Conservation (phyloP, 2,113 vertebrate genomes). For the Hypomesus transpacificus region DNA sequence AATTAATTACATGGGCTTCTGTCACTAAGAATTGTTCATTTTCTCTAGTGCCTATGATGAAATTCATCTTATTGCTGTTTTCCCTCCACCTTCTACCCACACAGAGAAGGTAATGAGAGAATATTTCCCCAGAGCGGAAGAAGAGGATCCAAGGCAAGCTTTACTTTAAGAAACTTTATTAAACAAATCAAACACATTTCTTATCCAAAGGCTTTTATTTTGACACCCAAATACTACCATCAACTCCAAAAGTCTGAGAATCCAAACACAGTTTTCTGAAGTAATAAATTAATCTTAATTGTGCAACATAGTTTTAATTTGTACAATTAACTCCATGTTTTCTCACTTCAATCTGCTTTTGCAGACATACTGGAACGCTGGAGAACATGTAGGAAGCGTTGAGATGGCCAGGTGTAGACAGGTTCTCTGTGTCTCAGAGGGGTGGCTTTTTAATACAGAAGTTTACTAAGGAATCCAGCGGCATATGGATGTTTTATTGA, state of each 20-base stretch:
- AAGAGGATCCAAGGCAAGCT: constrained; percentile 46
- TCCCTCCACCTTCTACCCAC: constrained; percentile 42
- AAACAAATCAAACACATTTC: constrained; percentile 61
- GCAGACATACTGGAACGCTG: no score
- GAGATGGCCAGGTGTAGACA: neutral
- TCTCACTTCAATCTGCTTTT: no score
- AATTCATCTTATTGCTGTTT: constrained; percentile 68
- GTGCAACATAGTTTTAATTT: no score
- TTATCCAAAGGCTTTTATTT: constrained; percentile 53
- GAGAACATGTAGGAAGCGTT: neutral
- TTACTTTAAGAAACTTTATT: constrained; percentile 69
- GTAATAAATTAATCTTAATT: no score
- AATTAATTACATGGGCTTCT: constrained; percentile 60
- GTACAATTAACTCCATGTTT: no score
- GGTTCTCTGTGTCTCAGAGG: constrained; percentile 22
- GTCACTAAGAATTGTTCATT: constrained; percentile 65
- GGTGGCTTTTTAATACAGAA: constrained; percentile 56
- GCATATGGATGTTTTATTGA: constrained; percentile 51
- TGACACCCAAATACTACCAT: constrained; percentile 23
- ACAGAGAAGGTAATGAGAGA: constrained; percentile 64
- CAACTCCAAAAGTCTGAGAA: neutral
- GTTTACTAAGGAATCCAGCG: constrained; percentile 45
- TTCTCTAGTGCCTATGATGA: constrained; percentile 59
- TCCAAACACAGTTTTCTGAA: no score
- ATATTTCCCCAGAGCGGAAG: constrained; percentile 71